Evolutionary conservation across 2,797 vertebrate species (phyloP), one percentile per base, ranked within the genome.

Genomic region (Leptodactylus fallax): DNA sequence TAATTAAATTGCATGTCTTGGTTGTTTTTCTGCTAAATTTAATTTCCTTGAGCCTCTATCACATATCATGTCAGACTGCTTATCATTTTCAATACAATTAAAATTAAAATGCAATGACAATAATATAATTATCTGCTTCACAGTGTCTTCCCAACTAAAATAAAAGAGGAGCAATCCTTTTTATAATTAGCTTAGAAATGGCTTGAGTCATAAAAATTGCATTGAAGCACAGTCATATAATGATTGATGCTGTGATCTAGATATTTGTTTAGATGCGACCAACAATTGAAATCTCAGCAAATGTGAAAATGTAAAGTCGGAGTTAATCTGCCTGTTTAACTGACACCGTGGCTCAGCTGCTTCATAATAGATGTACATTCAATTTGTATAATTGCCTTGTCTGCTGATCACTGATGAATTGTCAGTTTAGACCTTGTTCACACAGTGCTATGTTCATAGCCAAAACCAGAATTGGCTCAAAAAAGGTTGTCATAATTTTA

Each of bases 111-210:
- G 56, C 55, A 86, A 51, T 67, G 81, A 78, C 79, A 85, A 78
- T 89, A 90, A 91, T 85, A 78, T 84, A 91, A 83, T 90, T 87
- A 89, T 47, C 74, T 90, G 67, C 88, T 88, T 91, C 81, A 81
- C 27, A 13, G 86, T 74, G 81, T 79, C 79, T 90, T 86, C 72
- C 89, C 79, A 83, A 87, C 27, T 88, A 69, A 90, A 91, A 72
- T 58, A 65, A 79, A 85, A 80, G 8, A 74, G 56, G 78, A 85
- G 23, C 49, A 63, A 58, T 25, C 47, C 77, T 90, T 61, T 69
- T 60, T 84, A 49, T 90, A 79, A 85, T 83, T 90, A 89, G 82
- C 84, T 91, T 87, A 81, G 74, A 87, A 79, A 60, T 49, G 8
- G 10, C 53, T 90, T 88, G 78, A 67, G 74, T 27, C 25, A 55